Percentiles rank a stretch among this genome's conserved stretches.
These are phyloP conservation scores for Caenorhabditis virilis DNA, from an alignment of 2,888 invertebrate species.

Conservation along the genomic window DNA sequence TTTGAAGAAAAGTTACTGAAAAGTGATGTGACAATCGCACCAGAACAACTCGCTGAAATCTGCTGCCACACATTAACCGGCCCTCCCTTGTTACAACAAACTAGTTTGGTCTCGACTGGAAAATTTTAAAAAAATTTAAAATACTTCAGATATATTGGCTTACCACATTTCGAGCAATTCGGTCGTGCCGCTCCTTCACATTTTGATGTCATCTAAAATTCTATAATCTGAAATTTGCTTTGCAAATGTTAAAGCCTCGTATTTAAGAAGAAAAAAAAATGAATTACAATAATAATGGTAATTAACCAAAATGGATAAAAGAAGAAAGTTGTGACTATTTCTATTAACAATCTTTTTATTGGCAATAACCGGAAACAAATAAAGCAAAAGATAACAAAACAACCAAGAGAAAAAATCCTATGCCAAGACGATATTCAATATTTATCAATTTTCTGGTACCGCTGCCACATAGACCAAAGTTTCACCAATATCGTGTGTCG, in stretches of 20 bases:
- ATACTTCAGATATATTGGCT: background rate
- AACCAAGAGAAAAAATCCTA: conserved; percentile 5
- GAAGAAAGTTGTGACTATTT: no score
- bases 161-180: conserved; percentile 12
- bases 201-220: conserved; percentile 8
- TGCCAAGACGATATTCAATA: background rate
- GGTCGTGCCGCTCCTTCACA: conserved; percentile 8
- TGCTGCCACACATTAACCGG: conserved; percentile 39
- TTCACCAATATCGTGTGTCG: conserved; percentile 27
- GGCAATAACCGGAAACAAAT: no score
- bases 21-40: conserved; percentile 58
- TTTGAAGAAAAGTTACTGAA: conserved; percentile 42
- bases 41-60: conserved; percentile 51
- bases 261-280: no score
- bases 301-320: no score
- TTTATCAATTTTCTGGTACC: conserved; percentile 20
- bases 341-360: no score
- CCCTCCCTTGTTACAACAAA: conserved; percentile 1
- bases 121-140: no score
- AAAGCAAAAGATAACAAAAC: conserved; percentile 4
- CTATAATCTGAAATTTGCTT: background rate
- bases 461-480: conserved; percentile 47
- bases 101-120: no score
- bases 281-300: no score
- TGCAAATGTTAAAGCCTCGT: no score